Conservation (phyloP, 2,888 invertebrate species). For the Lochmaea crataegi region DNA sequence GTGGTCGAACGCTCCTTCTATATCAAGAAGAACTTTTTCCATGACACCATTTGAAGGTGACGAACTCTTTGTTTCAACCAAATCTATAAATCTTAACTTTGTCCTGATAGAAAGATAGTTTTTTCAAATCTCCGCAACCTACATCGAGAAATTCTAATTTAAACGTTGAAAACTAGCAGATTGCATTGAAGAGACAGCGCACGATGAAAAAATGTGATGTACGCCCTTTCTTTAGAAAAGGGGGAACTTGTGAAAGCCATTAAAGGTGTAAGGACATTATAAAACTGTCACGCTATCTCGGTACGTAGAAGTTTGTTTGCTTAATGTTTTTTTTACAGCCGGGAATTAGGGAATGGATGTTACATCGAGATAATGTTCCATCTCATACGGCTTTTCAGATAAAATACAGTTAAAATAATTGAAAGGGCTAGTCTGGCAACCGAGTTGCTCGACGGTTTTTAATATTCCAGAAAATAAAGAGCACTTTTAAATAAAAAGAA, state of each 20-base stretch:
- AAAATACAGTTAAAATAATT: slow-evolving; percentile 11
- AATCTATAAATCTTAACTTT: neutral
- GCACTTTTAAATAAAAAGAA: neutral
- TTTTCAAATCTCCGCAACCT: neutral
- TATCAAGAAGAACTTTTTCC: no score
- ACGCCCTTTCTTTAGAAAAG: slow-evolving; percentile 10
- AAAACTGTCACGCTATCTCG: slow-evolving; percentile 9
- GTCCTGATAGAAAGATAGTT: neutral
- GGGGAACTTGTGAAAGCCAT: slow-evolving; percentile 7
- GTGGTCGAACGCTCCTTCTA: no score
- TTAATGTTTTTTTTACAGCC: slow-evolving; percentile 11
- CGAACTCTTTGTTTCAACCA: no score
- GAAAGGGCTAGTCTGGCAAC: neutral
- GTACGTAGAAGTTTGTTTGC: slow-evolving; percentile 16
- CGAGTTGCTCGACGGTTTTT: neutral
- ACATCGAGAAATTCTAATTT: slow-evolving; percentile 5
- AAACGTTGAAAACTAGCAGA: slow-evolving; percentile 4
- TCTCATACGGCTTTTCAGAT: slow-evolving; percentile 6
- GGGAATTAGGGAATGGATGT: neutral
- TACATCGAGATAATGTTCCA: neutral
- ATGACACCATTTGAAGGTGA: no score
- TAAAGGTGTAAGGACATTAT: slow-evolving; percentile 1
- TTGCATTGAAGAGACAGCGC: slow-evolving; percentile 2
- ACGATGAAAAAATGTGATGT: slow-evolving; percentile 1
- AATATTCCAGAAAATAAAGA: neutral